Evolutionary conservation across 2,113 vertebrate genomes (phyloP).

Genomic region (Brachypteracias leptosomus): DNA sequence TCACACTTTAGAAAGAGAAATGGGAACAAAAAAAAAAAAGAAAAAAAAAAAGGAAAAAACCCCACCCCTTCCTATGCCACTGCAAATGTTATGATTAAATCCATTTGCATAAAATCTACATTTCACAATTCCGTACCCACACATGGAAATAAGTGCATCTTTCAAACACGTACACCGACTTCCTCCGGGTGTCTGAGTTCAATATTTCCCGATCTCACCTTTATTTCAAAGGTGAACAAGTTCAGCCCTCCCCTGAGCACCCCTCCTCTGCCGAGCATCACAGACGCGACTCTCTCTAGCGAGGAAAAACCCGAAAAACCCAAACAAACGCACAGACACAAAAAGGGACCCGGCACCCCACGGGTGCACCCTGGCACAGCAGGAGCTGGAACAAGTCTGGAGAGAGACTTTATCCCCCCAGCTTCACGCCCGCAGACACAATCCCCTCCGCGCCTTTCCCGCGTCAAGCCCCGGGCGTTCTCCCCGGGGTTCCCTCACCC

Average conservation of each 20-base stretch:
- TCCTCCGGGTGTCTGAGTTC: not conserved
- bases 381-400: not conserved
- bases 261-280: fast-evolving
- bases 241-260: not conserved
- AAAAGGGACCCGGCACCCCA: not conserved
- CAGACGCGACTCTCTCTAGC: not conserved
- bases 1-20: not conserved
- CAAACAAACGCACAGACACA: no score
- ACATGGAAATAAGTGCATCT: not conserved
- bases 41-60: not conserved
- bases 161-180: fast-evolving
- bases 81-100: not conserved
- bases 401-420: not conserved
- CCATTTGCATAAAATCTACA: not conserved
- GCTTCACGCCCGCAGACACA: not conserved
- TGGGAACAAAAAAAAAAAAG: not conserved
- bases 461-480: not conserved
- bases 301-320: not conserved
- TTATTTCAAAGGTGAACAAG: not conserved
- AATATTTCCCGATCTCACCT: not conserved
- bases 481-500: not conserved
- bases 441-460: not conserved
- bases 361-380: not conserved
- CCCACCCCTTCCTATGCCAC: not conserved
- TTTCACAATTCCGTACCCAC: not conserved